phyloP scores from a whole-genome alignment of 2,797 vertebrate species.

The Pterois miles region DNA sequence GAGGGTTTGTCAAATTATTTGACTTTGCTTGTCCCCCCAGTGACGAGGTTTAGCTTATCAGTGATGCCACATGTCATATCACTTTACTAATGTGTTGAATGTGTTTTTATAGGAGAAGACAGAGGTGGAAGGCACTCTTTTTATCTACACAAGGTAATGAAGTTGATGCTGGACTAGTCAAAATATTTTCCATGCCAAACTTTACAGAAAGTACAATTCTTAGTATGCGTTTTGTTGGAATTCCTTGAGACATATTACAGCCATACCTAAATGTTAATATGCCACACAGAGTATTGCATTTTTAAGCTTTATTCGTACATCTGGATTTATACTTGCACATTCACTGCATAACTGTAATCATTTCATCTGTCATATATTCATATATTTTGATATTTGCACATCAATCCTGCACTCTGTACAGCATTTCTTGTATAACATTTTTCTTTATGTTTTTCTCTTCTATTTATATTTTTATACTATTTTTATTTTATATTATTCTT shows the following conservation, averaged over 20 bases:
- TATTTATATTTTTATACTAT: no score
- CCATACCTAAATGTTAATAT: background rate
- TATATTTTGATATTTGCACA: no score
- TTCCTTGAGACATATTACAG: background rate
- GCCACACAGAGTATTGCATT: no score
- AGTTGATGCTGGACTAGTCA: background rate
- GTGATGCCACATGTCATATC: background rate
- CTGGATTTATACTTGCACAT: no score
- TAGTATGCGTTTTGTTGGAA: background rate
- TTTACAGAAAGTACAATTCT: background rate
- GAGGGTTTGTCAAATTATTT: background rate
- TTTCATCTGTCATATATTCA: no score
- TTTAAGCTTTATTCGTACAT: no score
- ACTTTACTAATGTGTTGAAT: background rate
- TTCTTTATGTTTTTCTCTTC: no score
- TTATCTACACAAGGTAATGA: slow-evolving; percentile 94
- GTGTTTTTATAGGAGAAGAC: slow-evolving; percentile 91
- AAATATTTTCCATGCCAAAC: background rate
- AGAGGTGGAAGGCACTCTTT: slow-evolving; percentile 95
- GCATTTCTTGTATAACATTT: no score
- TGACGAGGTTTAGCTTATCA: background rate
- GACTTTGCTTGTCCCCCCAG: background rate
- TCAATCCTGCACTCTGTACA: no score
- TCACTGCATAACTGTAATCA: no score
- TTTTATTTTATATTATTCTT: no score